phyloP scores from a whole-genome alignment of 2,797 vertebrate species.

The Helarctos malayanus region DNA sequence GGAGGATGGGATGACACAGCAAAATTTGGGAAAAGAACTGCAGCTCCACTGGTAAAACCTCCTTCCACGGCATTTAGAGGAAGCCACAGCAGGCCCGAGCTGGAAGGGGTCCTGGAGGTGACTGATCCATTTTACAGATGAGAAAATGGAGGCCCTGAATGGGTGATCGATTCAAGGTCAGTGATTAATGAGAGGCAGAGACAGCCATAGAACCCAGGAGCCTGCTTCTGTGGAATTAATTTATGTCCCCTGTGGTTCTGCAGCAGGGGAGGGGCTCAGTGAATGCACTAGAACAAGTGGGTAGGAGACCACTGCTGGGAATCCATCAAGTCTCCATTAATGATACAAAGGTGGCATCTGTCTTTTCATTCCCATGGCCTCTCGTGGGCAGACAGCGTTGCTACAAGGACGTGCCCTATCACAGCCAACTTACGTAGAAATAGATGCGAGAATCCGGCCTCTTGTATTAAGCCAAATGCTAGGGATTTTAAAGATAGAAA shows the following conservation, averaged over 20 bases:
- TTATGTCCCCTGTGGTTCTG: not conserved
- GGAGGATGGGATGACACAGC: not conserved
- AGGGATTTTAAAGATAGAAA: not conserved
- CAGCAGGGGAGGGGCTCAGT: not conserved
- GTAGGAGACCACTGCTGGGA: not conserved
- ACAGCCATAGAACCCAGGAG: not conserved
- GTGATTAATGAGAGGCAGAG: not conserved
- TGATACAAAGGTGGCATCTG: not conserved
- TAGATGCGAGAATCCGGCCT: not conserved
- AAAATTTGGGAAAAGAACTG: not conserved
- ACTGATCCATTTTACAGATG: not conserved
- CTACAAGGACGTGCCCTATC: rapidly evolving
- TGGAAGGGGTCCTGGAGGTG: not conserved
- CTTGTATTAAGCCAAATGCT: not conserved
- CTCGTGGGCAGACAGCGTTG: not conserved
- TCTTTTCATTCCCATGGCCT: not conserved
- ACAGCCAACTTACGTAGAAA: not conserved
- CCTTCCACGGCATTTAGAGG: not conserved
- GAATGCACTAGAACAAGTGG: not conserved
- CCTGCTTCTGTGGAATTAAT: not conserved
- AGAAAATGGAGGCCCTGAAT: slow-evolving; percentile 28
- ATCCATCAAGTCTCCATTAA: not conserved
- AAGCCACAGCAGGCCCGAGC: not conserved
- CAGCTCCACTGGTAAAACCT: not conserved
- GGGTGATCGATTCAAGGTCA: not conserved